Evolutionary conservation across 2,888 invertebrate genomes (phyloP).

Genomic region (Lobophora halterata): DNA sequence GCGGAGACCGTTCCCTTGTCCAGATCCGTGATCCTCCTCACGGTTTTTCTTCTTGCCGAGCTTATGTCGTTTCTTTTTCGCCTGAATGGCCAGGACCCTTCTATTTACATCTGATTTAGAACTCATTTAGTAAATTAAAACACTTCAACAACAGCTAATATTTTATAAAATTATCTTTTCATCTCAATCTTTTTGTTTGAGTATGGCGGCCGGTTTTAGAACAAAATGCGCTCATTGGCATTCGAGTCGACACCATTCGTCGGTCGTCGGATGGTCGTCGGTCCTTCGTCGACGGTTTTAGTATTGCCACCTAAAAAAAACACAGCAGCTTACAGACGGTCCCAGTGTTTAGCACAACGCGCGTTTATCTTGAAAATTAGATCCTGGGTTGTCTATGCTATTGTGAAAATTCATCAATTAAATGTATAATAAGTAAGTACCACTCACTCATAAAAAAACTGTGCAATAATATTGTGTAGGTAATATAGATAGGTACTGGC

Average conservation of each 20-base stretch:
- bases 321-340: too few relatives aligned
- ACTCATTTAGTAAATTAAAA: slow-evolving; percentile 86
- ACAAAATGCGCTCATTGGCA: slow-evolving; percentile 73
- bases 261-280: too few relatives aligned
- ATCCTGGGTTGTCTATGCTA: too few relatives aligned
- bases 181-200: slow-evolving; percentile 85
- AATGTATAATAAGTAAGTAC: too few relatives aligned
- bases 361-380: too few relatives aligned
- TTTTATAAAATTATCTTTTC: slow-evolving; percentile 81
- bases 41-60: slow-evolving; percentile 91
- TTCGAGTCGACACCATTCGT: slow-evolving; percentile 61
- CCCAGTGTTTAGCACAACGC: too few relatives aligned
- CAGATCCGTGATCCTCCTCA: slow-evolving; percentile 83
- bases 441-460: too few relatives aligned
- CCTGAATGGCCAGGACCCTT: slow-evolving; percentile 94
- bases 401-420: too few relatives aligned
- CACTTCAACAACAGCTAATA: slow-evolving; percentile 73
- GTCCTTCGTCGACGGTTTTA: too few relatives aligned
- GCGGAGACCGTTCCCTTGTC: slow-evolving; percentile 80
- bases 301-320: slow-evolving; percentile 39
- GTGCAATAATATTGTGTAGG: too few relatives aligned
- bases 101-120: slow-evolving; percentile 95
- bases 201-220: slow-evolving; percentile 84
- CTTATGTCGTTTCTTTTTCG: slow-evolving; percentile 95
- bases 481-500: too few relatives aligned